phyloP scores from a whole-genome alignment of 2,797 vertebrate species.

The Lepus townsendii region DNA sequence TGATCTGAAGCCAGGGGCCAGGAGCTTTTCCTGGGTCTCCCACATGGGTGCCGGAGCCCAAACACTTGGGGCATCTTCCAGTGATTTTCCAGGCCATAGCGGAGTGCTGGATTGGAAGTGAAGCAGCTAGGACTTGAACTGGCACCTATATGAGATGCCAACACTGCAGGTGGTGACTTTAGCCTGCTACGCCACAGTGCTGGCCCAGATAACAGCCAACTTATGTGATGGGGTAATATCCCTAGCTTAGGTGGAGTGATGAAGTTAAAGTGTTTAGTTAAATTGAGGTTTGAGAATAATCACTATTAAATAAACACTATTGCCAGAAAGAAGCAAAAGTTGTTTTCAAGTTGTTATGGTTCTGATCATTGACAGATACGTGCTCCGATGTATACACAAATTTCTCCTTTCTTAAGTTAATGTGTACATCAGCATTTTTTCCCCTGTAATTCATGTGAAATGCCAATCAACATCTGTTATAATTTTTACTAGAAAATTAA shows the following conservation, averaged over 20 bases:
- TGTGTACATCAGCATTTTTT: neutral
- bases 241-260: neutral
- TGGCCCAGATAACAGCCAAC: too few relatives aligned
- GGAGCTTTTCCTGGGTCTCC: too few relatives aligned
- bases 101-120: too few relatives aligned
- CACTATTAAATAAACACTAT: neutral
- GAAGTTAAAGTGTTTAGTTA: neutral
- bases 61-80: too few relatives aligned
- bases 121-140: too few relatives aligned
- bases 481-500: neutral
- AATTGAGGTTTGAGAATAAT: neutral
- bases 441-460: neutral
- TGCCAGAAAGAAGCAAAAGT: neutral
- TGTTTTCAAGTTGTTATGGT: neutral
- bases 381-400: too few relatives aligned
- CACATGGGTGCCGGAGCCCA: too few relatives aligned
- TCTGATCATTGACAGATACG: accelerated
- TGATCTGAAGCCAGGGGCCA: too few relatives aligned
- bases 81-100: too few relatives aligned
- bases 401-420: neutral
- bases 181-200: too few relatives aligned
- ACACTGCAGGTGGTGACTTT: too few relatives aligned
- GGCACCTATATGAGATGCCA: too few relatives aligned
- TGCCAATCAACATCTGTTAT: neutral
- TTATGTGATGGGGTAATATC: neutral